Conservation (phyloP, 1,140 invertebrate species). For the Gryllus bimaculatus region DNA sequence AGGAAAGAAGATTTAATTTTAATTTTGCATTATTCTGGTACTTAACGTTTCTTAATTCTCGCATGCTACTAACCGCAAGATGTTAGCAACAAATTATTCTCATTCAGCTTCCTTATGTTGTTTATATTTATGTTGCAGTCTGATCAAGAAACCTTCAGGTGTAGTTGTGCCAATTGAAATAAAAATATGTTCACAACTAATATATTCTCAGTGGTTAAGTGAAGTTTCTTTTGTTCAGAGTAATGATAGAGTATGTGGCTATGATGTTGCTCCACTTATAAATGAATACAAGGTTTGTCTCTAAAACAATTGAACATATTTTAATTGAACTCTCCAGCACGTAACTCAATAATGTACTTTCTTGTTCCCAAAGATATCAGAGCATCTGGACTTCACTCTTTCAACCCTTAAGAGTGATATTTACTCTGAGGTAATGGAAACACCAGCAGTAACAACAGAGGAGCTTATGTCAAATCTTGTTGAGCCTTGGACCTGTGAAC, state of each 20-base stretch:
- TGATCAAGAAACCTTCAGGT: too few relatives aligned
- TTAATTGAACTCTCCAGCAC: slow-evolving; percentile 3
- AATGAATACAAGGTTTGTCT: slow-evolving; percentile 38
- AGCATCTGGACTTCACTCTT: slow-evolving; percentile 22
- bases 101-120: too few relatives aligned
- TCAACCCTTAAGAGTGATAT: slow-evolving; percentile 27
- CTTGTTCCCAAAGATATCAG: slow-evolving; percentile 22
- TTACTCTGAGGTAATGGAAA: background rate
- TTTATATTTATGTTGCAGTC: too few relatives aligned
- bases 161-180: background rate
- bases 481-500: background rate
- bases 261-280: slow-evolving; percentile 38
- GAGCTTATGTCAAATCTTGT: background rate
- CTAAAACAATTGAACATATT: background rate
- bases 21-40: too few relatives aligned
- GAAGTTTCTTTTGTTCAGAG: slow-evolving; percentile 30
- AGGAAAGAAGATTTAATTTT: too few relatives aligned
- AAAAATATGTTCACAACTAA: slow-evolving; percentile 24
- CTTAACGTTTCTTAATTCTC: too few relatives aligned
- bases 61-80: too few relatives aligned
- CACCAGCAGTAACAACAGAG: background rate
- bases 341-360: slow-evolving; percentile 13
- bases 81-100: too few relatives aligned
- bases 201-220: slow-evolving; percentile 30
- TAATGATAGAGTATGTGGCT: slow-evolving; percentile 30